Evolutionary conservation across 2,888 invertebrate genomes (phyloP).

Genomic region (Hydrotaea diabolus): DNA sequence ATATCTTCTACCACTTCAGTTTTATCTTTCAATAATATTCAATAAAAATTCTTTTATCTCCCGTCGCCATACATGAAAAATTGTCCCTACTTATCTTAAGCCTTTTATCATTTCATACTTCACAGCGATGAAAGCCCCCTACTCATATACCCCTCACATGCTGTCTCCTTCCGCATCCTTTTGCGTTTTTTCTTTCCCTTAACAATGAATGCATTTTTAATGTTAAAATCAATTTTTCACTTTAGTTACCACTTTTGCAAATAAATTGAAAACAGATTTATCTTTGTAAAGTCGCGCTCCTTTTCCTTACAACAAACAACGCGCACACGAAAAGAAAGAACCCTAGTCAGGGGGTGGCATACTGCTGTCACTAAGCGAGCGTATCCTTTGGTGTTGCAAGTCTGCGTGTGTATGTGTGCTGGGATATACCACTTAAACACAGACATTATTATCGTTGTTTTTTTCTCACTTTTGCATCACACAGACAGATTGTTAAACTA

Average conservation of each 20-base stretch:
- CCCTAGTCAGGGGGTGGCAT: not conserved
- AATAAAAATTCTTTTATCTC: slow-evolving; percentile 7
- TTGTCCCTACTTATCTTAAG: slow-evolving; percentile 2
- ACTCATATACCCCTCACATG: not conserved
- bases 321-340: not conserved
- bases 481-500: slow-evolving; percentile 7
- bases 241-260: slow-evolving; percentile 54
- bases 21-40: slow-evolving; percentile 5
- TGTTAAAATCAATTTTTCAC: slow-evolving; percentile 63
- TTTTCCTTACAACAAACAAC: not conserved
- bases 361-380: not conserved
- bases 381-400: not conserved
- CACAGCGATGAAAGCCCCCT: not conserved
- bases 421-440: not conserved
- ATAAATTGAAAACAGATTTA: slow-evolving; percentile 67
- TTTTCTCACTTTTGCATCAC: not conserved
- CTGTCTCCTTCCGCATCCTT: not conserved
- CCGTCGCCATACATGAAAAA: slow-evolving; percentile 3
- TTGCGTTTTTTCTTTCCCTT: not conserved
- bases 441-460: slow-evolving; percentile 20
- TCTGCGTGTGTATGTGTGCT: not conserved
- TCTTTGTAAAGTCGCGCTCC: slow-evolving; percentile 41
- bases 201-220: slow-evolving; percentile 60
- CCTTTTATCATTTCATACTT: slow-evolving; percentile 6
- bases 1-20: not conserved